Evolutionary conservation across 2,797 vertebrate species (phyloP), one percentile per base, ranked within the genome.

Genomic region (Tachyglossus aculeatus): DNA sequence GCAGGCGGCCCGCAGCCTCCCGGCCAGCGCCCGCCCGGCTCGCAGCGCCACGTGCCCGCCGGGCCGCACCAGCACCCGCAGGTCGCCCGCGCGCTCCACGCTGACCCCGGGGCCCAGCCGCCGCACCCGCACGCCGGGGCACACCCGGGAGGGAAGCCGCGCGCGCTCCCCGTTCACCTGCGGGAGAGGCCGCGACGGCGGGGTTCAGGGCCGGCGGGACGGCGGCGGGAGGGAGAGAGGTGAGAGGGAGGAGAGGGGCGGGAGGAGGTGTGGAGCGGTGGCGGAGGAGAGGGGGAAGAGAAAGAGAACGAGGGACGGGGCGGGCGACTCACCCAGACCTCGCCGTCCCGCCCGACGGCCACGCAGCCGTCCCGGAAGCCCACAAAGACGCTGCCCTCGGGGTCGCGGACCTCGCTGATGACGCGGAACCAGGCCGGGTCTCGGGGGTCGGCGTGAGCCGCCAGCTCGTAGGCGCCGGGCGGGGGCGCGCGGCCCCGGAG

Each of bases 1-100:
- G 7, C 93, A 94, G 65, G 89, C 90, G 0, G 90, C 88, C 2
- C 86, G 92, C 80, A 91, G 76, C 74, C 81, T 81, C 47, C 76
- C 63, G 6, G 63, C 56, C 55, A 94, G 82, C 14, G 25, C 57
- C 1, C 33, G 44, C 31, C 74, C 82, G 54, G 91, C 31, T 6
- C 47, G 58, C 57, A 94, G 36, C 0, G 53, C 80, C 40, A 93
- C 55, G 24, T 87, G 79, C 50, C 84, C 84, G 9, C 82, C 66
- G 37, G 72, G 27, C n/a, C 85, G 89, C 70, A 84, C 91, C 38
- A 83, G 88, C 84, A 93, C 79, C 48, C 22, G 59, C 43, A 93
- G 65, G 19, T 51, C 64, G 6, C 84, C 83, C 2, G 19, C 32
- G 58, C 64, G 77, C 71, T 88, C 57, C 9, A 92, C 84, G 25